Evolutionary conservation across 92 coral and sea anemone species (phyloP), one percentile per base, ranked within the genome.

Genomic region (Zoanthus solanderi): DNA sequence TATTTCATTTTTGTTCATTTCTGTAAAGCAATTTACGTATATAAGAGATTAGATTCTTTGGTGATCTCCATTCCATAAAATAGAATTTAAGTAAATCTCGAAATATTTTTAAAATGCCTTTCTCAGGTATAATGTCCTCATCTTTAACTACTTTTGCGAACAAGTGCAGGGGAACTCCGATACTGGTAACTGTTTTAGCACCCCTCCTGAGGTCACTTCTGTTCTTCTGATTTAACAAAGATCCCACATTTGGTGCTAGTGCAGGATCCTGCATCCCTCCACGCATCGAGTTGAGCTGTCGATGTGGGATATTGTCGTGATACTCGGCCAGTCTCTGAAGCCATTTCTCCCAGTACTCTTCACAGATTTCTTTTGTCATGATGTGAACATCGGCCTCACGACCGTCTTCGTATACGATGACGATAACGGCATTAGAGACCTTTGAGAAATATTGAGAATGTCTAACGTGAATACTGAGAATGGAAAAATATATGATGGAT

Each of bases 351-450:
- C 99, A 97, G 82, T 92, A 97, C 13, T 90, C 79, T 72, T 92
- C 89, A 52, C 95, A 97, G 17, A 83, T 73, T 66, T 95, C 96
- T 79, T 48, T 86, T 42, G 92, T 37, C 90, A 97, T 85, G 69
- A 93, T 76, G 32, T 91, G 96, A 13, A 94, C 89, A 53, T 97
- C 97, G 31, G 98, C 99, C 1, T 95, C 94, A 69, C 91, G 89
- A 5, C 99, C 99, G 85, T 94, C 94, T 48, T 88, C 93, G 76
- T 97, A 97, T 12, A 95, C 99, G 72, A 97, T 91, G 17, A 97
- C 94, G 71, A 97, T 85, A 9, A 95, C 90, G 17, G 97, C 95
- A 88, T 94, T 76, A 52, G 83, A 87, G 47, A 96, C 89, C 98
- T 96, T 78, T 16, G 23, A 56, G 60, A n/a, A 11, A 37, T 32